Evolutionary conservation across 2,888 invertebrate species (phyloP).

Genomic region (Chymomyza caudatula): DNA sequence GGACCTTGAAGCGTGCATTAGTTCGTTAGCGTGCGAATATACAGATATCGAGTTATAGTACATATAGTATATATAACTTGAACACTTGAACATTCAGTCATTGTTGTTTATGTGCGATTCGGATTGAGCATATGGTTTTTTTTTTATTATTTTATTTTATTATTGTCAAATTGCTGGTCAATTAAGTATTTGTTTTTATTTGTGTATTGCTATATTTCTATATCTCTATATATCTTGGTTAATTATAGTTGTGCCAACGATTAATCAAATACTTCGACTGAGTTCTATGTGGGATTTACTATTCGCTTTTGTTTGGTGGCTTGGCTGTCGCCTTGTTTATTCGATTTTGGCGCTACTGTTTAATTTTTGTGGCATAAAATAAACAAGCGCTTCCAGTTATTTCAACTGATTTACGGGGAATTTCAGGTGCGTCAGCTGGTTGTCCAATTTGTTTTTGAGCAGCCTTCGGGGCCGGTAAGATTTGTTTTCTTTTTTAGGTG

Average conservation of each 20-base stretch:
- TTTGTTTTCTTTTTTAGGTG: conserved; percentile 5
- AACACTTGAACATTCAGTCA: neutral
- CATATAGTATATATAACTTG: neutral
- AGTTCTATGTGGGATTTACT: neutral
- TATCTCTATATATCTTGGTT: neutral
- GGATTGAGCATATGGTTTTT: neutral
- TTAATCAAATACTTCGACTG: neutral
- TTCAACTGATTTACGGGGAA: conserved; percentile 67
- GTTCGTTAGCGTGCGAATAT: conserved; percentile 17
- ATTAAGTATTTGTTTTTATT: neutral
- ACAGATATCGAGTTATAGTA: neutral
- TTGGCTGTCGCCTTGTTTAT: conserved; percentile 32
- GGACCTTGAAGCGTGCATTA: conserved; percentile 70
- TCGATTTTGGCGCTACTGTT: conserved; percentile 64
- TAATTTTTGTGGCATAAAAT: conserved; percentile 47
- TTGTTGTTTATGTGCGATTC: neutral
- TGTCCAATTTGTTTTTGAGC: neutral
- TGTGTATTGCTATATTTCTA: neutral
- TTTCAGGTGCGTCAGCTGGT: conserved; percentile 64
- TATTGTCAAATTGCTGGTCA: neutral
- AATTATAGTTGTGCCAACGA: neutral
- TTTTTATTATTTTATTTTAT: neutral
- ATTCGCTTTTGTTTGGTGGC: conserved; percentile 4
- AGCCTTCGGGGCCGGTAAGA: conserved; percentile 14
- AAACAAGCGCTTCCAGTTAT: conserved; percentile 59